Evolutionary conservation across 2,797 vertebrate species (phyloP), one percentile per base, ranked within the genome.

Genomic region (Xiphophorus birchmanni): DNA sequence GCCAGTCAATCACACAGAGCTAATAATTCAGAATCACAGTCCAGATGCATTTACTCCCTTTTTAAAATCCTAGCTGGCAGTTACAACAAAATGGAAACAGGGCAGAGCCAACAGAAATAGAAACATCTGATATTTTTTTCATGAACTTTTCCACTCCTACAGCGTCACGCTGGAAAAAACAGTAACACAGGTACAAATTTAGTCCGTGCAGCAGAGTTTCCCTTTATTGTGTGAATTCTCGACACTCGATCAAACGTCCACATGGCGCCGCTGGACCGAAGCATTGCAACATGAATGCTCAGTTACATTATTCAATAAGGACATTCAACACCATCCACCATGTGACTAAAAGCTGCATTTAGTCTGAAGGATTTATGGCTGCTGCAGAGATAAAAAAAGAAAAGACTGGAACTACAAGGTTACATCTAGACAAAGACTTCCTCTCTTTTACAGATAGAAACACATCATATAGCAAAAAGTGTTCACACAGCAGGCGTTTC

Each of bases 81-180:
- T 87, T 90, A 88, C 81, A 87, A 91, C 82, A 87, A 83, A 83
- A 84, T 77, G 81, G 84, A 63, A 84, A 87, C 82, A 87, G 84
- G 67, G 80, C 79, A 56, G 73, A 84, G 74, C 82, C 82, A 86
- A 89, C 90, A 84, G 86, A 93, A 94, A 94, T 89, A 93, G 90
- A 77, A 91, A 83, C 82, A 92, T 95, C 88, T 90, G 90, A 94
- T 90, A 87, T 89, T 88, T 86, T 87, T 93, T 94, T 94, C 86
- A 90, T 90, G 90, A 94, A 93, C 87, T 87, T 92, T 94, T 94
- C 92, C 90, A 90, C 83, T 90, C 86, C 87, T 88, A 91, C 79
- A 90, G 86, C 89, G 87, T 84, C 45, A 67, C 74, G 75, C 82
- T 82, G 73, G 75, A 86, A 87, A 77, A 77, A 81, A 74, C 80